Base-by-base conservation (phyloP, 2,113 vertebrate genomes). In the Redunca redunca region DNA sequence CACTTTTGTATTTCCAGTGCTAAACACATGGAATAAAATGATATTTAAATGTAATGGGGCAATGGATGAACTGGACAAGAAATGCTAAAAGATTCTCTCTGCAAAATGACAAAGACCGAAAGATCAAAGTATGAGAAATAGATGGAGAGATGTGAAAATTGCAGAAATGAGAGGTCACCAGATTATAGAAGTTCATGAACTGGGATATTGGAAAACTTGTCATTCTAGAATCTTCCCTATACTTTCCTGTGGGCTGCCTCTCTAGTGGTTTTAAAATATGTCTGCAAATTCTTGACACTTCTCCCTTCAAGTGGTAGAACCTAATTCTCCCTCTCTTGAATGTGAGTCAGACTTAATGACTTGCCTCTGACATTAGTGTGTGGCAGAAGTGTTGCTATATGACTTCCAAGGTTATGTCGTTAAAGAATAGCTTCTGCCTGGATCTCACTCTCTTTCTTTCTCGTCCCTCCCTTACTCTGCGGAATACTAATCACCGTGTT, bases 51-150 rank as follows among this genome's bases (percentile, higher is more conserved):
- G 57, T 93, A 96, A 46, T 48, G 50, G 62, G 93, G 50, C 74
- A 92, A 88, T 88, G 57, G 36, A 84, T 28, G n/a, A 94, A 84
- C 9, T 86, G 52, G 16, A 2, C 57, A 88, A 95, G 55, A 90
- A 60, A 40, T 60, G 15, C 62, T 82, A 60, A 95, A 90, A 90
- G 19, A 88, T 74, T 90, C 21, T 83, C 26, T 88, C 90, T 92
- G 33, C 16, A 94, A 83, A 87, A 64, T 95, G 90, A 46, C 80
- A 92, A 95, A 94, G 52, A 92, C 71, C 53, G 94, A 94, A 95
- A 11, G 10, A 85, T 85, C 81, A 58, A 80, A 53, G 23, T 81
- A 43, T 77, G 67, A 92, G 93, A 95, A 88, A 67, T 67, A 85
- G 64, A 94, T 85, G 85, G 40, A 48, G 15, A 82, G 48, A 78